A percentile compares a stretch with the other conserved stretches of the same genome.
phyloP scores from a whole-genome alignment of 2,113 vertebrate species.

The Scophthalmus maximus region DNA sequence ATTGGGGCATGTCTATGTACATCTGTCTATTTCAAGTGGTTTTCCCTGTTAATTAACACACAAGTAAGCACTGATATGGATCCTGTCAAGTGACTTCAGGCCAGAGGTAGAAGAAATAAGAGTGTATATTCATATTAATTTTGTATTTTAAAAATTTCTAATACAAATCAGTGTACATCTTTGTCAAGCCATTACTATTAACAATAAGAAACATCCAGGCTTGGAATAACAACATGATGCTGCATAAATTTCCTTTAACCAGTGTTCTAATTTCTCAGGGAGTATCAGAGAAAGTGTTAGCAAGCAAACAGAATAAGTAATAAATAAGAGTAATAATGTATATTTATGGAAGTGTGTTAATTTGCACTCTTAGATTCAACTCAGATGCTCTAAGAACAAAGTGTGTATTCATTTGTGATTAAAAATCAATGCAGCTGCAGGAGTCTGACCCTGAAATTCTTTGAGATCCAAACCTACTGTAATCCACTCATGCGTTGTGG shows the following conservation, averaged over 20 bases:
- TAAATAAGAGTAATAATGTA: constrained; percentile 9
- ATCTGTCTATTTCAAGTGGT: background rate
- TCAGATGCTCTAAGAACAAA: constrained; percentile 25
- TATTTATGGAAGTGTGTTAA: constrained; percentile 5
- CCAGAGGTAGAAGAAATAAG: background rate
- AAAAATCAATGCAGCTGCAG: background rate
- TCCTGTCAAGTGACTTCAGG: constrained; percentile 1
- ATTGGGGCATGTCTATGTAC: background rate
- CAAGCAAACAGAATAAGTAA: constrained; percentile 2
- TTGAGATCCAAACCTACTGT: constrained; percentile 16
- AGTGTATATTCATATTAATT: background rate
- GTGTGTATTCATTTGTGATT: constrained; percentile 2
- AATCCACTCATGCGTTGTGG: constrained; percentile 16
- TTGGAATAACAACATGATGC: constrained; percentile 34
- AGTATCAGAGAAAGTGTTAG: constrained; percentile 39
- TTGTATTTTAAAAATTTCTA: constrained; percentile 13
- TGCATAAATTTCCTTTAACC: constrained; percentile 28
- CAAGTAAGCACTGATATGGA: background rate
- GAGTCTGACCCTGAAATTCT: constrained; percentile 17
- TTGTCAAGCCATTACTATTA: constrained; percentile 1
- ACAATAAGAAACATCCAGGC: constrained; percentile 20
- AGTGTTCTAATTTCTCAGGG: constrained; percentile 69
- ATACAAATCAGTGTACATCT: background rate
- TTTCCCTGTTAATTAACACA: background rate
- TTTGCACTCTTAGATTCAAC: constrained; percentile 20